Evolutionary conservation across 2,888 invertebrate species (phyloP).

Genomic region (Cacoxenus indagator): DNA sequence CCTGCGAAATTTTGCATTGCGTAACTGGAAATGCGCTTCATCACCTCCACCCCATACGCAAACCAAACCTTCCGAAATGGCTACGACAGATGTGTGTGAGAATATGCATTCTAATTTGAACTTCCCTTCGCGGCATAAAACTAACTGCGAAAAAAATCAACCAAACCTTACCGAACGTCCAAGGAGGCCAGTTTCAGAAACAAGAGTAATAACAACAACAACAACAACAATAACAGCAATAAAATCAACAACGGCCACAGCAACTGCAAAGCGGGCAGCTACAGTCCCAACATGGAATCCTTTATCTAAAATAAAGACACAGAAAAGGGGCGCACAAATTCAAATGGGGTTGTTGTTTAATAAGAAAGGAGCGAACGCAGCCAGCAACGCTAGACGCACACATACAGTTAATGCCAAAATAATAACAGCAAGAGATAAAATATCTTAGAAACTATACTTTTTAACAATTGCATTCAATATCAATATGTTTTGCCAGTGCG

Average conservation of each 20-base stretch:
- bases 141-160: neutral
- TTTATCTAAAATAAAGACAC: constrained; percentile 41
- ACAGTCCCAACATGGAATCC: constrained; percentile 19
- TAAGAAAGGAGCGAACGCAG: constrained; percentile 30
- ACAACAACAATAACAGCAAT: neutral
- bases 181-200: neutral
- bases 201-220: neutral
- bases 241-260: neutral
- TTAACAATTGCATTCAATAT: no score
- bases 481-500: no score
- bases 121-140: neutral
- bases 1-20: neutral
- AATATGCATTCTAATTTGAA: neutral
- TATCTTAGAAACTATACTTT: no score
- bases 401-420: neutral
- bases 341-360: constrained; percentile 62
- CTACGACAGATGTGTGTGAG: neutral
- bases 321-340: constrained; percentile 30
- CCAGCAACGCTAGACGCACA: neutral
- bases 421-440: no score
- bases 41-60: neutral
- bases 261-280: neutral
- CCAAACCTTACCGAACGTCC: neutral
- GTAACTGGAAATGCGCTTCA: neutral
- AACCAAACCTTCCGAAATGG: neutral